Evolutionary conservation across 2,888 invertebrate species (phyloP).

Genomic region (Lapara coniferarum): DNA sequence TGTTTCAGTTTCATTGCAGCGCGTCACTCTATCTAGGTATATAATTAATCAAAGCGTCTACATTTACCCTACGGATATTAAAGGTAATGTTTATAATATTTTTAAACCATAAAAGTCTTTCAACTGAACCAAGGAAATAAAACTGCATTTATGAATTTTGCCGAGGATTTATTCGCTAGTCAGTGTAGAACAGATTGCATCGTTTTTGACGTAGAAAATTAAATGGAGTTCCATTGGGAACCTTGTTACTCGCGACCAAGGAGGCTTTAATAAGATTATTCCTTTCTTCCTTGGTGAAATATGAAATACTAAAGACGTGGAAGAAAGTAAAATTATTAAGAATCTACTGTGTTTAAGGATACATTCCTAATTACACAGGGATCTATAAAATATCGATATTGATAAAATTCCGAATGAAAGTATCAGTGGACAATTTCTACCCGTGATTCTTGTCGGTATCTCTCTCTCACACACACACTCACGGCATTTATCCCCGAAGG

Average conservation of each 20-base stretch:
- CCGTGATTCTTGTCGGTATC: no score
- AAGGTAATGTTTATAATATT: neutral
- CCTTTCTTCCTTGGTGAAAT: neutral
- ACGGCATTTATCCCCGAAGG: no score
- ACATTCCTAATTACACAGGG: neutral
- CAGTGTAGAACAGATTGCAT: slow-evolving; percentile 10
- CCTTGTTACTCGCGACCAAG: neutral
- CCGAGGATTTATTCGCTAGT: neutral
- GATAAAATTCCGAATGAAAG: neutral
- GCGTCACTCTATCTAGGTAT: no score
- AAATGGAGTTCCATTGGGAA: slow-evolving; percentile 12
- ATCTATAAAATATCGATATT: neutral
- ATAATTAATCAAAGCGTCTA: no score
- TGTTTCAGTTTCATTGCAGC: no score
- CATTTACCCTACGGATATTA: no score
- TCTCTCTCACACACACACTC: no score
- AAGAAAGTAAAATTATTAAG: no score
- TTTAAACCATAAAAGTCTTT: neutral
- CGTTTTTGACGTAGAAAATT: neutral
- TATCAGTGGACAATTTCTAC: no score
- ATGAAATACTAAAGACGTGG: neutral
- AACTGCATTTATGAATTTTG: neutral
- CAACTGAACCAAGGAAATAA: neutral
- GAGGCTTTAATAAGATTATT: slow-evolving; percentile 3
- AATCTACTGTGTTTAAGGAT: no score